A percentile compares a stretch with the other conserved stretches of the same genome.
These are phyloP conservation scores for Cactoblastis cactorum DNA, from an alignment of 2,888 invertebrate genomes.

Conservation along the genomic window DNA sequence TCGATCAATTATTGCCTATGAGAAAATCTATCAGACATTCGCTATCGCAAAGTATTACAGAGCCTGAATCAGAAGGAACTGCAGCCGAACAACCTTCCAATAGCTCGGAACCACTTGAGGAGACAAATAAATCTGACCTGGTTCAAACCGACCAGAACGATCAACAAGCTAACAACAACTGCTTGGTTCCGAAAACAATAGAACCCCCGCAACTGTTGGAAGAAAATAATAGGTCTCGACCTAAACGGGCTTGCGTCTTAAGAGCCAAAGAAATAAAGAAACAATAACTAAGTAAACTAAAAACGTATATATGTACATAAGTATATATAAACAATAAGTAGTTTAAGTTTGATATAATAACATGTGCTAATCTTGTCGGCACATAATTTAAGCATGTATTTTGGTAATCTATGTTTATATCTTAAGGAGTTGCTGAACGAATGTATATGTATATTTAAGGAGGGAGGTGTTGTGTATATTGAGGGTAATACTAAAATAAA, in stretches of 20 bases:
- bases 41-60: not conserved
- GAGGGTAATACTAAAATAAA: too few species aligned
- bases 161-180: not conserved
- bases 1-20: not conserved
- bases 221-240: not conserved
- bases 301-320: too few species aligned
- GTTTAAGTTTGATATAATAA: too few species aligned
- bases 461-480: too few species aligned
- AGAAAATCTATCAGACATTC: constrained; percentile 1
- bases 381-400: too few species aligned
- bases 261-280: not conserved
- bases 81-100: not conserved
- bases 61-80: not conserved
- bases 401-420: too few species aligned
- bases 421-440: too few species aligned
- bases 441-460: too few species aligned
- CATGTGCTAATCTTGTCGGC: too few species aligned
- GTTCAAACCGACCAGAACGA: not conserved
- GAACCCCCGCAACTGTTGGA: too few species aligned
- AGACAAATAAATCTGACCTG: not conserved
- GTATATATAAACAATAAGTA: too few species aligned
- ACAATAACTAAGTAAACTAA: too few species aligned
- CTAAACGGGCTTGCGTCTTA: not conserved
- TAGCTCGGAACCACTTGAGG: not conserved
- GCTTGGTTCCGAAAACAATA: not conserved